These are phyloP conservation scores for Atherinomorus stipes DNA, from an alignment of 2,113 vertebrate genomes.

Conservation along the genomic window DNA sequence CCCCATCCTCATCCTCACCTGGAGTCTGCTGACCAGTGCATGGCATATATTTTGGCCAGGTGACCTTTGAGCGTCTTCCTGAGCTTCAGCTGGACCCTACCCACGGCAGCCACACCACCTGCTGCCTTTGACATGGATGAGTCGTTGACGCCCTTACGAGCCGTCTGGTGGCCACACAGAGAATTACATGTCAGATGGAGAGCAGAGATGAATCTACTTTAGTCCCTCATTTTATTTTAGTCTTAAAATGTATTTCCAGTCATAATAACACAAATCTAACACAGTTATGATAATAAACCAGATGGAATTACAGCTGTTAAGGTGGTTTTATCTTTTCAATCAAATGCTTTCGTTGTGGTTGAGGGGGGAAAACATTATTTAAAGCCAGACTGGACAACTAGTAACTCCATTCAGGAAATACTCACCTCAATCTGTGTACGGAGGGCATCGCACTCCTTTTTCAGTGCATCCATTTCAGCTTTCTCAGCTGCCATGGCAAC, in stretches of 20 bases:
- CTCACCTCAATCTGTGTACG: conserved; percentile 83
- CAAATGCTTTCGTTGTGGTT: too few species aligned
- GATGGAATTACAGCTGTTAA: too few species aligned
- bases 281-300: too few species aligned
- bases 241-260: too few species aligned
- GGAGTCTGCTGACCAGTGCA: conserved; percentile 85
- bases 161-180: conserved; percentile 64
- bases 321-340: too few species aligned
- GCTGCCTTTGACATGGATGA: conserved; percentile 66
- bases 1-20: conserved; percentile 62
- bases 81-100: conserved; percentile 83
- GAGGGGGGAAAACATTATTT: too few species aligned
- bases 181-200: neutral
- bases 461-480: conserved; percentile 82
- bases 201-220: too few species aligned
- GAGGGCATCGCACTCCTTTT: conserved; percentile 83
- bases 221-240: too few species aligned
- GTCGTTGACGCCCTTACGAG: conserved; percentile 80
- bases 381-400: neutral
- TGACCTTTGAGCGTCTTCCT: conserved; percentile 85
- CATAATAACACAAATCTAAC: too few species aligned
- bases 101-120: conserved; percentile 61
- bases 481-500: conserved; percentile 82
- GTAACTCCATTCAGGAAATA: too few species aligned
- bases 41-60: conserved; percentile 86